Evolutionary conservation across 1,140 invertebrate genomes (phyloP), one percentile per base, ranked within the genome.

Genomic region (Diorhabda sublineata): DNA sequence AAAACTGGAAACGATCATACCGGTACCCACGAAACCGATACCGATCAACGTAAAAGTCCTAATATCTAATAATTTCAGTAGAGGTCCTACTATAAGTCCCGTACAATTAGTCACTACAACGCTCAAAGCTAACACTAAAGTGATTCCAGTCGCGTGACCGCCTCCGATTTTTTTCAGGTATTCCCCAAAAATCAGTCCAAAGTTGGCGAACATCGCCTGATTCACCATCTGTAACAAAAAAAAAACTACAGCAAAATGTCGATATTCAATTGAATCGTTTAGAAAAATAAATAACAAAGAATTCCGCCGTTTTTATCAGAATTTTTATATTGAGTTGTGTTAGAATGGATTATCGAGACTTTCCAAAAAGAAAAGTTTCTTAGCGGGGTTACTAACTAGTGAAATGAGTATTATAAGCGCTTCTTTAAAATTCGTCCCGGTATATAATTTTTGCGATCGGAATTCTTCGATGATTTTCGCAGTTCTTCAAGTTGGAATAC

Each of bases 101-200:
- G 89, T 88, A 70, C 91, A 90, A 78, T 91, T 91, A 3, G 87
- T 81, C 4, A 88, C 85, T 61, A 89, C 84, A 66, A 89, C 85
- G 76, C 89, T 87, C 2, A 88, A 82, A 78, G 89, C 88, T 71
- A 89, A 84, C 41, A 92, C 88, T n/a, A 90, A 71, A 0, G 89
- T 87, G 0, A 88, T 86, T n/a, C 87, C 87, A 4, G 69, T 70
- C 3, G 87, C 85, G 0, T 89, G 90, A n/a, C 83, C 84, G 42
- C 88, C 82, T 2, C 87, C 83, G 79, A 91, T 85, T 2, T 84
- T 81, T 67, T 84, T 80, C 47, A 91, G 80, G 58, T 86, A 83
- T 69, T 88, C 87, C 68, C 87, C 87, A 72, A 90, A 92, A 45
- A 91, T 81, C 11, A 91, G 82, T 58, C 90, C 89, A 77, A 90